Evolutionary conservation across 2,797 vertebrate species (phyloP).

Genomic region (Sebastiscus tertius): DNA sequence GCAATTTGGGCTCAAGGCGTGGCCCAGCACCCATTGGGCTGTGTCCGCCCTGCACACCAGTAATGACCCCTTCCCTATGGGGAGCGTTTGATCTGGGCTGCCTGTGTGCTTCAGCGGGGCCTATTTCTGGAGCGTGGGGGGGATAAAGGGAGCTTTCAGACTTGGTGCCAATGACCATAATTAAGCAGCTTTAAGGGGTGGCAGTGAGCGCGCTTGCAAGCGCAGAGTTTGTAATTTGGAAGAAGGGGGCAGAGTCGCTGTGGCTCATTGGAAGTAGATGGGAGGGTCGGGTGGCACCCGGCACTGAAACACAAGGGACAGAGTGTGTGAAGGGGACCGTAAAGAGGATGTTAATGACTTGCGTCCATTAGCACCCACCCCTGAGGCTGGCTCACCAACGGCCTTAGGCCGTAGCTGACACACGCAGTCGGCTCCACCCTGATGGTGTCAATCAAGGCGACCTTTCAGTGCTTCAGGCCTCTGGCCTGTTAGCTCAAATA

Average conservation of each 20-base stretch:
- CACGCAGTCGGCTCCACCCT: slow-evolving; percentile 40
- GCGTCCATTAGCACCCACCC: slow-evolving; percentile 75
- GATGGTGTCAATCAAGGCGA: slow-evolving; percentile 49
- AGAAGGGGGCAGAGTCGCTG: slow-evolving; percentile 66
- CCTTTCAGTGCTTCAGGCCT: slow-evolving; percentile 32
- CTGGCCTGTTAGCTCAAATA: slow-evolving; percentile 21
- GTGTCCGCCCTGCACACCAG: slow-evolving; percentile 80
- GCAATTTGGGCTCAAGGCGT: slow-evolving; percentile 83
- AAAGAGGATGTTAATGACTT: slow-evolving; percentile 79
- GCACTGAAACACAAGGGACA: slow-evolving; percentile 70
- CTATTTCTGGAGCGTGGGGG: slow-evolving; percentile 86
- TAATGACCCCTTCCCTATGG: slow-evolving; percentile 86
- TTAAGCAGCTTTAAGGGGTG: slow-evolving; percentile 85
- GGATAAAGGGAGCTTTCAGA: slow-evolving; percentile 86
- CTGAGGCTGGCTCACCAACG: slow-evolving; percentile 40
- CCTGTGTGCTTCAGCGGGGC: slow-evolving; percentile 76
- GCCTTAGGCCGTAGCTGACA: slow-evolving; percentile 49
- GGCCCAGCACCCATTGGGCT: slow-evolving; percentile 79
- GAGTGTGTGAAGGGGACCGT: slow-evolving; percentile 76
- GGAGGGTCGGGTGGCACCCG: slow-evolving; percentile 72
- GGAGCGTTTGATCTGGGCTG: slow-evolving; percentile 87
- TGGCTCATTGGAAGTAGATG: slow-evolving; percentile 72
- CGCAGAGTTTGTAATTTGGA: slow-evolving; percentile 79
- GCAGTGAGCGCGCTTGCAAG: slow-evolving; percentile 75
- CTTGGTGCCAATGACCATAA: slow-evolving; percentile 85